Percentiles rank a stretch among this genome's conserved stretches.
Conservation (phyloP, 37 sponge, comb jelly and placozoan species). For the Chondrosia reniformis region DNA sequence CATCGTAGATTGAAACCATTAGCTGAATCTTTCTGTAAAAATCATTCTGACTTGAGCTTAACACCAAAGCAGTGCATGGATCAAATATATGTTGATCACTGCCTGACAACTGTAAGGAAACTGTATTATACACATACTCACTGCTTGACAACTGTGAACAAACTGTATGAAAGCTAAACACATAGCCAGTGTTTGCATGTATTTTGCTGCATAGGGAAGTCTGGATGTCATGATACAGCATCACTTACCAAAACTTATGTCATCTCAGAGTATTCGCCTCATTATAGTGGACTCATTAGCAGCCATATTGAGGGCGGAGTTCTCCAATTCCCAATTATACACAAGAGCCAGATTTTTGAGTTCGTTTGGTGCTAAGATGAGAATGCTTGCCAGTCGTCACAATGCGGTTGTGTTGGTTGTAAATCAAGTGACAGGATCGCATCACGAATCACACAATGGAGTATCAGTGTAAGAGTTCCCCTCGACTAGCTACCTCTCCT, state of each 20-base stretch:
- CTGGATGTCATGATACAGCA: slow-evolving; percentile 53
- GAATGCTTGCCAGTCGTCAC: slow-evolving; percentile 31
- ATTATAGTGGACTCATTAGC: slow-evolving; percentile 89
- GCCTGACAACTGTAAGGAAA: slow-evolving; percentile 57
- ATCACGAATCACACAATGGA: not conserved
- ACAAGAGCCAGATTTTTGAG: slow-evolving; percentile 58
- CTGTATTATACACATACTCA: too few species aligned
- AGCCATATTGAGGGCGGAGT: slow-evolving; percentile 82
- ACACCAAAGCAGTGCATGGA: slow-evolving; percentile 38
- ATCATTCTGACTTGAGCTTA: slow-evolving; percentile 3
- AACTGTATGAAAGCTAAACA: too few species aligned
- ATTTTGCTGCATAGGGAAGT: slow-evolving; percentile 38
- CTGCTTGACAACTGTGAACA: too few species aligned
- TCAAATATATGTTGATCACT: slow-evolving; percentile 58
- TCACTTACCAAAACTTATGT: slow-evolving; percentile 56
- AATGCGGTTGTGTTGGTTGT: slow-evolving; percentile 65
- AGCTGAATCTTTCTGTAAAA: slow-evolving; percentile 29
- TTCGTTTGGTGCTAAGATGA: slow-evolving; percentile 58
- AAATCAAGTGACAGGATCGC: slow-evolving; percentile 72
- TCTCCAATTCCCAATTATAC: slow-evolving; percentile 17
- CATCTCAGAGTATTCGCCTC: slow-evolving; percentile 44
- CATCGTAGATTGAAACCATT: slow-evolving; percentile 72
- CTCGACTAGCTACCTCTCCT: not conserved
- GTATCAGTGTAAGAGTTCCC: not conserved
- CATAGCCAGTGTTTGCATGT: too few species aligned